Conservation (phyloP, 2,113 vertebrate species). For the Corvus moneduloides region DNA sequence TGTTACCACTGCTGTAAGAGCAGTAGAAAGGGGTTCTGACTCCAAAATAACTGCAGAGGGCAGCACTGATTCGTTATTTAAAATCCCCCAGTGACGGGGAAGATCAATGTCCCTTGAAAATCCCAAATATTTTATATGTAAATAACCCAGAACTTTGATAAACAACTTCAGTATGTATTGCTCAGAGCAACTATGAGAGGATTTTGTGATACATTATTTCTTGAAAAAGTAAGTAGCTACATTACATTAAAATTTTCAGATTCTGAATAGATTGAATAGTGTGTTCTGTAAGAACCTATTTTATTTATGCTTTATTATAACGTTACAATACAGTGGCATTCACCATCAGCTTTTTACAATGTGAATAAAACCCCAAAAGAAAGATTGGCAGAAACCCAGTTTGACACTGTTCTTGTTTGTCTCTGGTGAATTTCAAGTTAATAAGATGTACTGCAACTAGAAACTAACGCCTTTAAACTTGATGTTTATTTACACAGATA, state of each 20-base stretch:
- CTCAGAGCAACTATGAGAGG: background rate
- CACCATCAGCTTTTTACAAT: background rate
- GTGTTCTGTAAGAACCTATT: background rate
- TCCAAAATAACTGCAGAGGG: constrained; percentile 39
- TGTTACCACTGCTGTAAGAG: background rate
- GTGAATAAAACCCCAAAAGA: background rate
- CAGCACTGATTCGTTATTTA: background rate
- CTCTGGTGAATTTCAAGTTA: background rate
- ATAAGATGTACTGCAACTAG: background rate
- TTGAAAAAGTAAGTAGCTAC: background rate
- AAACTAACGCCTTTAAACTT: background rate
- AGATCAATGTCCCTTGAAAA: background rate
- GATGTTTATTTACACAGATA: background rate
- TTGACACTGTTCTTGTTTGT: background rate
- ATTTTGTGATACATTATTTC: background rate
- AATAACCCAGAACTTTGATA: background rate
- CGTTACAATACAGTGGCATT: background rate
- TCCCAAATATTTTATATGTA: background rate
- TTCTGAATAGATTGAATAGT: background rate
- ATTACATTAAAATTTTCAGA: background rate
- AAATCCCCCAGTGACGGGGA: background rate
- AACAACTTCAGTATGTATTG: background rate
- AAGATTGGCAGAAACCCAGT: background rate
- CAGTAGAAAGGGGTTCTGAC: background rate
- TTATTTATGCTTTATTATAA: background rate